Conservation (phyloP, 2,888 invertebrate species). For the Lycophotia porphyrea region DNA sequence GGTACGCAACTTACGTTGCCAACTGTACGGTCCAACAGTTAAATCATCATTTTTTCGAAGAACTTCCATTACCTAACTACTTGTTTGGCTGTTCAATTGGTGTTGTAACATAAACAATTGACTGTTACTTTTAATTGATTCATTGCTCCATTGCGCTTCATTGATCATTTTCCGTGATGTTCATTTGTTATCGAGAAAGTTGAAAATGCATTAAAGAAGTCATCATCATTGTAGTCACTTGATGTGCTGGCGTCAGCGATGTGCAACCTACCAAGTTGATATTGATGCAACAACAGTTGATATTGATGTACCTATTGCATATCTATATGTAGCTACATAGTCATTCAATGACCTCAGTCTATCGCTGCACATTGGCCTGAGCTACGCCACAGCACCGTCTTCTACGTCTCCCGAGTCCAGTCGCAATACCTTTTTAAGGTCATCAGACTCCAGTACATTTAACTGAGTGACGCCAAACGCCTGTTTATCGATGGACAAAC, state of each 20-base stretch:
- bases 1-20: neutral
- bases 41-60: neutral
- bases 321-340: neutral
- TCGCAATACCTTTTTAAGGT: neutral
- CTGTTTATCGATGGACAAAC: neutral
- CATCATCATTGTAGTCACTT: too few relatives aligned
- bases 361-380: neutral
- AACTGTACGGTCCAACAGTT: neutral
- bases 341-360: neutral
- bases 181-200: neutral
- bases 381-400: neutral
- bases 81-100: neutral
- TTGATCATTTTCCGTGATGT: neutral
- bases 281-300: neutral
- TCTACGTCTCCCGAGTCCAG: neutral
- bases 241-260: too few relatives aligned
- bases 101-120: conserved; percentile 7
- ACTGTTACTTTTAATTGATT: neutral
- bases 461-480: neutral
- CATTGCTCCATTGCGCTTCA: neutral
- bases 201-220: too few relatives aligned
- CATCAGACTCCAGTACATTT: too few relatives aligned
- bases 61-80: neutral
- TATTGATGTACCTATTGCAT: neutral
- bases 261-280: neutral